phyloP scores from a whole-genome alignment of 2,797 vertebrate genomes.

The Intellagama lesueurii region DNA sequence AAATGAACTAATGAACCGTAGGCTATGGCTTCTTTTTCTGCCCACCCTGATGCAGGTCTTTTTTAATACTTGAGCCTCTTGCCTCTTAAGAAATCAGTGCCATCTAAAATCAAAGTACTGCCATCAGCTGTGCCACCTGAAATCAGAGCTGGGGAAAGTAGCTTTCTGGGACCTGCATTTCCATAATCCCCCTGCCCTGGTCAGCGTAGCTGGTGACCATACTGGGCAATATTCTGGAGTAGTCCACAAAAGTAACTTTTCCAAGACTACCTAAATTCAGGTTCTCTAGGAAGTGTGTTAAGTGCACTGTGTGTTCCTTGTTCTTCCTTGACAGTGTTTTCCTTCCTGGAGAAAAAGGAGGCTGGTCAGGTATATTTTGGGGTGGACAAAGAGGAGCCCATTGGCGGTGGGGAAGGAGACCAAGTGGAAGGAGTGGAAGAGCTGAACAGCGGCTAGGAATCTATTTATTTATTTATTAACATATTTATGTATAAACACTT shows the following conservation, averaged over 20 bases:
- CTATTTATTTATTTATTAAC: too few relatives aligned
- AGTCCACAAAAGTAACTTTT: neutral
- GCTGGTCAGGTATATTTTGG: neutral
- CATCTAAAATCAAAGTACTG: too few relatives aligned
- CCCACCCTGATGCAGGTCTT: neutral
- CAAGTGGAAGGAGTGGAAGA: neutral
- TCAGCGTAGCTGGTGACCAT: too few relatives aligned
- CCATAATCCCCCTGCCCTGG: neutral
- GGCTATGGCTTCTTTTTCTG: neutral
- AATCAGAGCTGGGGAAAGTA: neutral
- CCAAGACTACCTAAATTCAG: neutral
- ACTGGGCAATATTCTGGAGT: neutral
- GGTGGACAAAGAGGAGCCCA: neutral
- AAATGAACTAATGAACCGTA: neutral
- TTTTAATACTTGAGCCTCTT: too few relatives aligned
- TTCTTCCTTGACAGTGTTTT: neutral
- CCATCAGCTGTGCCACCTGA: too few relatives aligned
- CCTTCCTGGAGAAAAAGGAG: neutral
- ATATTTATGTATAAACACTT: too few relatives aligned
- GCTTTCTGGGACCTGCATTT: neutral
- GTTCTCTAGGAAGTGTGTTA: neutral
- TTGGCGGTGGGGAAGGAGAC: too few relatives aligned
- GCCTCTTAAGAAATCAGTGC: too few relatives aligned
- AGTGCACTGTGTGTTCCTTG: neutral
- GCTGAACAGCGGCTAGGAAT: neutral